phyloP scores from a whole-genome alignment of 2,113 vertebrate species.

The Engystomops pustulosus region DNA sequence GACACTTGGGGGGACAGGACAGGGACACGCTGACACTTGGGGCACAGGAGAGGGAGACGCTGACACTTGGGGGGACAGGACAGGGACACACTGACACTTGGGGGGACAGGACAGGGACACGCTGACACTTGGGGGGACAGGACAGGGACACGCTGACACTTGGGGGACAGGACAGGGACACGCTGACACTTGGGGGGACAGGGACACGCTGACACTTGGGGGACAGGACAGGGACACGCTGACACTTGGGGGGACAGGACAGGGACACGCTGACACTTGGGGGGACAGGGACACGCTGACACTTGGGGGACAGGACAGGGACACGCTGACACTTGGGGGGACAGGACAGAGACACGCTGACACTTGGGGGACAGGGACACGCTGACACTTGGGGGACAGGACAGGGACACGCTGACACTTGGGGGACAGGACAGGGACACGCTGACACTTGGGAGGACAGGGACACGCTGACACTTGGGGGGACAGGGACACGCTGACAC shows the following conservation, averaged over 20 bases:
- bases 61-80: not conserved
- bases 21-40: not conserved
- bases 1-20: not conserved
- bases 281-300: not conserved
- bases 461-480: not conserved
- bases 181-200: not conserved
- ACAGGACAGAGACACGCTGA: not conserved
- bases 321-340: not conserved
- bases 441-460: not conserved
- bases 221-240: not conserved
- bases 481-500: not conserved
- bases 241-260: not conserved
- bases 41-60: not conserved
- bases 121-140: not conserved
- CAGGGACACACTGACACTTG: not conserved
- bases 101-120: not conserved
- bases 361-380: not conserved
- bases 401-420: not conserved
- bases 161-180: not conserved
- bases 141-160: not conserved
- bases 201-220: not conserved
- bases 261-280: not conserved
- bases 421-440: not conserved
- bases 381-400: not conserved
- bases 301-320: not conserved